Evolutionary conservation across 1,140 invertebrate genomes (phyloP), one percentile per base, ranked within the genome.

Genomic region (Phthorimaea operculella): DNA sequence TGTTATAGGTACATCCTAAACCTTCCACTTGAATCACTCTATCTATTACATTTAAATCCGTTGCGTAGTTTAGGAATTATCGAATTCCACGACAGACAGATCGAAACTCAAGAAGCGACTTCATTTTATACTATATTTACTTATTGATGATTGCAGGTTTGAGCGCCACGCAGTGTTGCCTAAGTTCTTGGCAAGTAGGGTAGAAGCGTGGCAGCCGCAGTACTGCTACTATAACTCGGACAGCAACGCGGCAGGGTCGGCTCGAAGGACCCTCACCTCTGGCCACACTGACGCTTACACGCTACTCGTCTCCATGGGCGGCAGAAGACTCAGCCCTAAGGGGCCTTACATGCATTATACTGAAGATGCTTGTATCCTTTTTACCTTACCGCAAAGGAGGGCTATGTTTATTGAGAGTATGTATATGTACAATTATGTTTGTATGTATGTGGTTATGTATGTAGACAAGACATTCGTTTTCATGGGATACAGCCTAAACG

Each of bases 351-450:
- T 94, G 11, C 92, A 94, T 0, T 97, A 97, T 74, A 96, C 92
- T 34, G 95, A 97, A 86, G 94, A 96, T 68, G 91, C 90, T 59
- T 97, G 95, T 97, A 95, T 94, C 92, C 91, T 94, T 93, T 86
- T 16, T 14, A 42, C 39, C 14, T 2, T 42, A 14, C 11, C 39
- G n/a, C n/a, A 36, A 8, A 36, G n/a, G n/a, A n/a, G n/a, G n/a
- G n/a, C n/a, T n/a, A n/a, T n/a, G n/a, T n/a, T n/a, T n/a, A n/a
- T n/a, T n/a, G n/a, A n/a, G n/a, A n/a, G n/a, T n/a, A n/a, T n/a
- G n/a, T n/a, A n/a, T n/a, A n/a, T n/a, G n/a, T n/a, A n/a, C n/a
- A n/a, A n/a, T n/a, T n/a, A n/a, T n/a, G n/a, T n/a, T n/a, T n/a
- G n/a, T n/a, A n/a, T n/a, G n/a, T n/a, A n/a, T n/a, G n/a, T n/a